phyloP scores from a whole-genome alignment of 2,888 invertebrate species.

The Heliconius hortense region DNA sequence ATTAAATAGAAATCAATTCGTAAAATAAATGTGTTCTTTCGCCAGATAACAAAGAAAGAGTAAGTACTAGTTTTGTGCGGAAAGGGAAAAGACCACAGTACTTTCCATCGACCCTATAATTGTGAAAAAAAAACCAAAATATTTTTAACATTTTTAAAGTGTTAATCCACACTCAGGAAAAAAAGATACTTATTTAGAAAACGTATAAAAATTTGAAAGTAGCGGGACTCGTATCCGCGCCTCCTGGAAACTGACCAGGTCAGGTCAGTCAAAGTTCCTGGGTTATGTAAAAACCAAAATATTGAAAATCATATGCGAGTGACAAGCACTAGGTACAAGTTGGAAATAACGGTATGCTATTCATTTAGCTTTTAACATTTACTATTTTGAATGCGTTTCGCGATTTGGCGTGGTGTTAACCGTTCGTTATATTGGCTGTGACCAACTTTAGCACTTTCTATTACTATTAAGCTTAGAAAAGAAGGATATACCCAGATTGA shows the following conservation, averaged over 20 bases:
- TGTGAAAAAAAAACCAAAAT: neutral
- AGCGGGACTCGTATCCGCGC: no score
- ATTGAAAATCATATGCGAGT: conserved; percentile 18
- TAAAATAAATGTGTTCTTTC: neutral
- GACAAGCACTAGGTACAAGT: conserved; percentile 8
- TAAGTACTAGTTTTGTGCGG: neutral
- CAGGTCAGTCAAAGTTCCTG: no score
- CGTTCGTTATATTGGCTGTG: conserved; percentile 40
- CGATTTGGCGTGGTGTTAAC: conserved; percentile 42
- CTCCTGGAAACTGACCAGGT: no score
- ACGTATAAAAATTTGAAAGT: no score
- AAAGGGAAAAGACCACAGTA: no score
- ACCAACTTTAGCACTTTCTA: conserved; percentile 42
- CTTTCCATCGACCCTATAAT: no score
- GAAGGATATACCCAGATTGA: conserved; percentile 8
- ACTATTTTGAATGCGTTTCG: conserved; percentile 46
- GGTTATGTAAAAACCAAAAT: neutral
- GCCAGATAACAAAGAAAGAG: neutral
- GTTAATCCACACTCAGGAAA: no score
- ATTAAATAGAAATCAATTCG: no score
- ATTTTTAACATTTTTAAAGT: neutral
- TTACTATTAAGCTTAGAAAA: conserved; percentile 30
- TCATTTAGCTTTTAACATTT: conserved; percentile 40
- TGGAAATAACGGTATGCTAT: conserved; percentile 38
- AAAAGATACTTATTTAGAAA: no score